Base-by-base conservation (phyloP, 2,888 invertebrate species). In the Parnassius glacialis region DNA sequence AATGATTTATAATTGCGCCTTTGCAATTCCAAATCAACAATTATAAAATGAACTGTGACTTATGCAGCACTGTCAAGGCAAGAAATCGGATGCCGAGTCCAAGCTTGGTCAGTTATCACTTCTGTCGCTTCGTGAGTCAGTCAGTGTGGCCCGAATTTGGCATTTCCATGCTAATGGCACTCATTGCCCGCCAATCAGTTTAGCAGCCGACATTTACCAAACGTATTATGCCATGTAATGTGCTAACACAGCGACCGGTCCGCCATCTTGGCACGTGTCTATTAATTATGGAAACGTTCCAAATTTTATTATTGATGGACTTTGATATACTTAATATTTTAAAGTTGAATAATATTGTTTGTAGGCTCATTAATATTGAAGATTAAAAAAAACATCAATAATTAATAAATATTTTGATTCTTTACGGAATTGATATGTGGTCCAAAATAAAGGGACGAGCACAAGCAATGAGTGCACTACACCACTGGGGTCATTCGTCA, bases 101-200 rank as follows among this genome's bases (percentile, higher is more conserved):
- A 70, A 62, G 61, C 66, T 63, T 63, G n/a, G 54, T 42, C 74
- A 73, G 75, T 69, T 64, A 59, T 56, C 47, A 57, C 56, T 64
- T 71, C 64, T 82, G 81, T 84, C 81, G 75, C 79, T 74, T 74
- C 81, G 80, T 62, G 58, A 62, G 59, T 59, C 59, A 83, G 73
- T 78, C 80, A 79, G 70, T 68, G 72, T 70, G 75, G 73, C 74
- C 80, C 74, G 70, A 79, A 81, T 83, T 76, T 79, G 80, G 79
- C 83, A 75, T 82, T 76, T 75, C 74, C 76, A 74, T 74, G 85
- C 81, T 87, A 87, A 87, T 83, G 77, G 73, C 80, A 77, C 83
- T 84, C 83, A 84, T 87, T 84, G 83, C 75, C 74, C 74, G 85
- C 80, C 84, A 87, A 86, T 84, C 82, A 84, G 81, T 81, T 85